Base-by-base conservation (phyloP, 2,797 vertebrate species). In the Distichodus sexfasciatus region DNA sequence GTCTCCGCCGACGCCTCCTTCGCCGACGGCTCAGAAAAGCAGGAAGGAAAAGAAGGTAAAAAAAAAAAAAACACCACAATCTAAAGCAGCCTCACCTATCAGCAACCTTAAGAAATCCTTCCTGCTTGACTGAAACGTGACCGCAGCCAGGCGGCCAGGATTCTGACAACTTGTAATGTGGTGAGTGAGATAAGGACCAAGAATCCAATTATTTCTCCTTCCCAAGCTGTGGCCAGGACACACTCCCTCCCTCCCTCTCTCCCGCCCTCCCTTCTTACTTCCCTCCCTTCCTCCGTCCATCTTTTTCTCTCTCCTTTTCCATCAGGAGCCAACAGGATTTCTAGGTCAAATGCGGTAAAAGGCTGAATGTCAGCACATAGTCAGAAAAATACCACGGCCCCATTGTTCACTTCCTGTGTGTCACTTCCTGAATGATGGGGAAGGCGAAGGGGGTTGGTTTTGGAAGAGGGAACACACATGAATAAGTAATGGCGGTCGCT, bases 191-290 rank as follows among this genome's bases (percentile, higher is more conserved):
- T 81, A 81, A 76, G 78, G 71, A 77, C 75, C 76, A 69, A 69
- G 76, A 83, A 81, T 81, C 78, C 82, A 83, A 83, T 83, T 83
- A 83, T 78, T 83, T 80, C 76, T 78, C 69, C 72, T 80, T 74
- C 74, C 78, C 74, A 77, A 76, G 78, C 68, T 66, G 54, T 69
- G 68, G 69, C 67, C 74, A 72, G 68, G 40, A 70, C 64, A 48
- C 43, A 33, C 44, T 63, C 69, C 59, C 75, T 62, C 64, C 41
- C 48, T 33, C 23, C 24, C 43, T 40, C 31, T 77, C 75, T 40
- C 61, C 54, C 64, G 24, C 55, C 50, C 38, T 47, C n/a, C n/a
- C n/a, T n/a, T n/a, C n/a, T n/a, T n/a, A n/a, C n/a, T n/a, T n/a
- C n/a, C n/a, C 48, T 55, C 38, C 21, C 38, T 38, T 11, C 47